Percentiles rank a stretch among this genome's conserved stretches.
phyloP scores from a whole-genome alignment of 2,113 vertebrate species.

The Corynorhinus townsendii region DNA sequence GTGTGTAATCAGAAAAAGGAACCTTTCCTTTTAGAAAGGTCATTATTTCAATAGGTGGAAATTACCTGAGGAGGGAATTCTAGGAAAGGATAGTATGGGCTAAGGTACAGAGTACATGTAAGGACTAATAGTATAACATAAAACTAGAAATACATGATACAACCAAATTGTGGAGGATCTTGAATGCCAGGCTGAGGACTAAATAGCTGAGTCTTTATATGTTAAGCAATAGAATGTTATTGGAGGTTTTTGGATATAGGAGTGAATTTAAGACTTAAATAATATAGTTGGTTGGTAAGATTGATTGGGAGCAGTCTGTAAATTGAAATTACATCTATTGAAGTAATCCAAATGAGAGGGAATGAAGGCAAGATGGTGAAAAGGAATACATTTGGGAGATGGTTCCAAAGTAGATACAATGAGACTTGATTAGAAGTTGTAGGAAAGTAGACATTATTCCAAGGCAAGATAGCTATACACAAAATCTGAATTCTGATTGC shows the following conservation, averaged over 20 bases:
- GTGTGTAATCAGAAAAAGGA: neutral
- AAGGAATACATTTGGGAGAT: neutral
- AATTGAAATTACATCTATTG: neutral
- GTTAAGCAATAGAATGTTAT: neutral
- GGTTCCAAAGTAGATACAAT: neutral
- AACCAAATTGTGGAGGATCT: neutral
- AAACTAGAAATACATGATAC: neutral
- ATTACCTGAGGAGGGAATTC: neutral
- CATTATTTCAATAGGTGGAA: neutral
- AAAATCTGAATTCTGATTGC: neutral
- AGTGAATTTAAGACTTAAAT: neutral
- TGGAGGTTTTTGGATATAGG: neutral
- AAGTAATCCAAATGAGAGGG: neutral
- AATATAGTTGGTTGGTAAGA: neutral
- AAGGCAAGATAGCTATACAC: neutral
- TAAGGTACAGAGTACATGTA: neutral
- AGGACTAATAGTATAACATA: neutral
- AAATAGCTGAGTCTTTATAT: neutral
- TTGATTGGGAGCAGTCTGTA: neutral
- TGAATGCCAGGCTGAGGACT: neutral
- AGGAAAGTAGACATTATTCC: neutral
- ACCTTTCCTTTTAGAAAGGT: neutral
- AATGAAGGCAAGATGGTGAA: neutral
- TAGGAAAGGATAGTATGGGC: neutral
- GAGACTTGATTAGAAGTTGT: neutral